Base-by-base conservation (phyloP, 2,113 vertebrate genomes). In the Notiomystis cincta region DNA sequence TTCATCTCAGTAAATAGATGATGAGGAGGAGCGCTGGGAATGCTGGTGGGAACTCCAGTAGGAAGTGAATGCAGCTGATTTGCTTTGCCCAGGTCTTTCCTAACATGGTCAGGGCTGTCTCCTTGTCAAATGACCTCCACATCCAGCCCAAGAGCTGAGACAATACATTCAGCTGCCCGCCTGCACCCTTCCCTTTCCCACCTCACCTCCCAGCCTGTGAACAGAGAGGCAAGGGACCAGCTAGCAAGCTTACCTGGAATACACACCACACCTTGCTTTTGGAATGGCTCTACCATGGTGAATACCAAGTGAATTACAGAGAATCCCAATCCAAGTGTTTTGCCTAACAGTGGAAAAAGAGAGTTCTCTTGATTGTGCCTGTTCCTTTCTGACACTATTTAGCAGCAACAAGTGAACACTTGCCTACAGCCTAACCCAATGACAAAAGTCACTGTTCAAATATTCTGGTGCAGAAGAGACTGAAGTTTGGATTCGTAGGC, bases 321-420 rank as follows among this genome's bases (percentile, higher is more conserved):
- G 21, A 42, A 47, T 70, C 37, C 54, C n/a, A 16, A 70, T 28
- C 23, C 11, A 33, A 17, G 19, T 0, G 0, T 60, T 81, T 82
- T 82, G 11, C 22, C 56, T 30, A 33, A 50, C 17, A 16, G 14
- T 51, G 24, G 23, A 44, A 72, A 80, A 87, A 89, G 21, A 75
- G 13, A 76, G 25, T 42, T 50, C 17, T 69, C 10, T 48, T 76
- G 20, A n/a, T 44, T 61, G 77, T 48, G 8, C 25, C 9, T 50
- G 10, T 35, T 83, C 12, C 13, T 76, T 85, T 90, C 60, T 44
- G 47, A 37, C 14, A 27, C 13, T 30, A 1, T 45, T 56, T 30
- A 80, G 31, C 10, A 81, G n/a, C 31, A 67, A 38, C 72, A 82
- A 11, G 17, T 2, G 3, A 77, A 75, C 0, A 0, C 13, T 75